Conservation (phyloP, 2,888 invertebrate species). For the Pachydiplax longipennis region DNA sequence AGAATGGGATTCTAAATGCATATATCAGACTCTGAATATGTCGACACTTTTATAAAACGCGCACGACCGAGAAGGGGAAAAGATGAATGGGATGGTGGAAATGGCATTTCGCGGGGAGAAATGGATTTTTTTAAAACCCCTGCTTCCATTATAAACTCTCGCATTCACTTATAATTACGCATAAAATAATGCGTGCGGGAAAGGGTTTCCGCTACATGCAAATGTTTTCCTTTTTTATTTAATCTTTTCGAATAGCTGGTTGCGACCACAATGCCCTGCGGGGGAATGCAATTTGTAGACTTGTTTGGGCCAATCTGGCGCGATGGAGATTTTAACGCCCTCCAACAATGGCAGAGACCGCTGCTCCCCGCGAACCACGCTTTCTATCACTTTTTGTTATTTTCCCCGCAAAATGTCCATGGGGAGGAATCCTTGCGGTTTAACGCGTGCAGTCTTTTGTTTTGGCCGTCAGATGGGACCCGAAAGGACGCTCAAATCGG, state of each 20-base stretch:
- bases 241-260: not conserved
- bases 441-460: not conserved
- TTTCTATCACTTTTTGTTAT: not conserved
- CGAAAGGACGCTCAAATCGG: not conserved
- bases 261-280: not conserved
- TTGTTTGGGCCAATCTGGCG: not conserved
- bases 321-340: not conserved
- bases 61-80: not conserved
- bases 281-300: not conserved
- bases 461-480: not conserved
- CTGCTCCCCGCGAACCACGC: not conserved
- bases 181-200: not conserved
- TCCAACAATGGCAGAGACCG: not conserved
- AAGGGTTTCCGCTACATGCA: not conserved
- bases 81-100: not conserved
- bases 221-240: not conserved
- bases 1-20: not conserved
- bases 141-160: not conserved
- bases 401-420: not conserved
- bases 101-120: not conserved
- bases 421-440: not conserved
- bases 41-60: not conserved
- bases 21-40: not conserved
- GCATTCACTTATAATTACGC: slow-evolving; percentile 12
- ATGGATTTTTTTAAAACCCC: too few species aligned